These are phyloP conservation scores for Scaptomyza montana DNA, from an alignment of 1,140 invertebrate species.

Conservation along the genomic window DNA sequence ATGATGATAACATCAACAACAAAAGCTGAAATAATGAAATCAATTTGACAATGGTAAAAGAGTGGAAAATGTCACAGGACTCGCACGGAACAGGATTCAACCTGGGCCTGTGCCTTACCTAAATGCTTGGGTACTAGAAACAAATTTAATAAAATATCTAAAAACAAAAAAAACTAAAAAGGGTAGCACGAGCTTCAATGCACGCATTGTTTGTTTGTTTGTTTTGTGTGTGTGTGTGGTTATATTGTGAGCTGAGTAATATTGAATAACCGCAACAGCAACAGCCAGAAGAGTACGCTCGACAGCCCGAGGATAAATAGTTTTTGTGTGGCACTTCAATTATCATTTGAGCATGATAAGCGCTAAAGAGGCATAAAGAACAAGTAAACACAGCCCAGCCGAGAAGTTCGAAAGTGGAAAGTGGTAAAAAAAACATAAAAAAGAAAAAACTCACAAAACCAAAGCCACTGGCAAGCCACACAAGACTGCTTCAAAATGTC, in stretches of 20 bases:
- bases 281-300: constrained; percentile 51
- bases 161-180: constrained; percentile 57
- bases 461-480: constrained; percentile 61
- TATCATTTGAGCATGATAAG: constrained; percentile 83
- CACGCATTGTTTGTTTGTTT: constrained; percentile 53
- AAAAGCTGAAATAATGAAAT: constrained; percentile 54
- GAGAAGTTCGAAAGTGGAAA: constrained; percentile 54
- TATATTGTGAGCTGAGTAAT: constrained; percentile 60
- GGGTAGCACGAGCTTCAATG: constrained; percentile 61
- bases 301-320: constrained; percentile 78
- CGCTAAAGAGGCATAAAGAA: constrained; percentile 71
- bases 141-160: constrained; percentile 80
- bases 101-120: constrained; percentile 5
- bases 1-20: constrained; percentile 59
- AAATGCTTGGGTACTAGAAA: constrained; percentile 66
- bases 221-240: constrained; percentile 32
- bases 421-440: constrained; percentile 28
- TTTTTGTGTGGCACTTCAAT: constrained; percentile 79
- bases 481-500: constrained; percentile 57
- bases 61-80: constrained; percentile 75
- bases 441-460: constrained; percentile 29
- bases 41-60: constrained; percentile 64
- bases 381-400: constrained; percentile 51
- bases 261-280: constrained; percentile 78
- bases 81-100: constrained; percentile 34